Conservation (phyloP, 2,888 invertebrate species). For the Zygothrica quintamaculata region DNA sequence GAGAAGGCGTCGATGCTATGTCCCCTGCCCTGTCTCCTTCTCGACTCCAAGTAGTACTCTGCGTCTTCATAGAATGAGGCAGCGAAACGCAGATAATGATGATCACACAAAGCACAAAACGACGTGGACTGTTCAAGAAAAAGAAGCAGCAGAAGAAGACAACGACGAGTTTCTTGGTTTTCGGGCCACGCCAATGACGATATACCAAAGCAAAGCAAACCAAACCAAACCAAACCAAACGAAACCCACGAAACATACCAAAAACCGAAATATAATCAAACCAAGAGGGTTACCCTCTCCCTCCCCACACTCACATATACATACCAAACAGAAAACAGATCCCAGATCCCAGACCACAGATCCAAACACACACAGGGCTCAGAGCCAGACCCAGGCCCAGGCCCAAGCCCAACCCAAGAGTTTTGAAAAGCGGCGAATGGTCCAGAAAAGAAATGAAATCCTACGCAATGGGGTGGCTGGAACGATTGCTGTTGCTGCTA, state of each 20-base stretch:
- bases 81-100: constrained; percentile 80
- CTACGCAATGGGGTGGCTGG: constrained; percentile 80
- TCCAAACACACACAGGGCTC: no score
- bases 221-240: no score
- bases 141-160: no score
- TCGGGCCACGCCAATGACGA: constrained; percentile 62
- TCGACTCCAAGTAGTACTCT: no score
- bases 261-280: constrained; percentile 57
- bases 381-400: no score
- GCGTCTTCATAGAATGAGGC: constrained; percentile 76
- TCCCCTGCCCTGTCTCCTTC: constrained; percentile 22
- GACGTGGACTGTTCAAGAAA: constrained; percentile 52
- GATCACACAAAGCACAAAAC: constrained; percentile 77
- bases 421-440: constrained; percentile 52
- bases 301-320: constrained; percentile 23
- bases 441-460: constrained; percentile 64
- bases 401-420: constrained; percentile 51
- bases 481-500: constrained; percentile 5
- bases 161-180: constrained; percentile 71
- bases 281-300: constrained; percentile 41
- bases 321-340: constrained; percentile 11
- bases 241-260: constrained; percentile 38
- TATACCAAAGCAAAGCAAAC: no score
- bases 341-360: constrained; percentile 11
- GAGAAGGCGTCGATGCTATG: constrained; percentile 59